Conservation (phyloP, 2,797 vertebrate genomes). For the Pseudochirops cupreus region DNA sequence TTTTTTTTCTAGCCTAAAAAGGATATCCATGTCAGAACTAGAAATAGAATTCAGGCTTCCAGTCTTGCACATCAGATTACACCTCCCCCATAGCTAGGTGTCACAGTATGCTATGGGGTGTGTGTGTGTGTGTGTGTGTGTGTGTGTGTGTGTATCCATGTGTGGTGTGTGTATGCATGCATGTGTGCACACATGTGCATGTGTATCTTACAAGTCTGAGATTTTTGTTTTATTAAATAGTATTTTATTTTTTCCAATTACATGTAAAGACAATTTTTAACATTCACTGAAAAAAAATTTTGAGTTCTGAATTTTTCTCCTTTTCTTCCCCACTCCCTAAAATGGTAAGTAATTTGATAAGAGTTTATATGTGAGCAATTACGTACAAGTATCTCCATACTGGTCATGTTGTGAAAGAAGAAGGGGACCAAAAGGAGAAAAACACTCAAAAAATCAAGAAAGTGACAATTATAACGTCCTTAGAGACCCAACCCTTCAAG, state of each 20-base stretch:
- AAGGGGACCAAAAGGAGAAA: neutral
- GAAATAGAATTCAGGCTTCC: neutral
- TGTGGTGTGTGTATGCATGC: too few relatives aligned
- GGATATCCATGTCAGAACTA: neutral
- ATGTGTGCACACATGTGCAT: too few relatives aligned
- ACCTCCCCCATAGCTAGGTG: neutral
- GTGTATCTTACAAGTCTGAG: neutral
- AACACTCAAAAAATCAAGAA: neutral
- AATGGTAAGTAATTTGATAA: neutral
- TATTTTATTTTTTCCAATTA: neutral
- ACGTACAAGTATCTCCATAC: neutral
- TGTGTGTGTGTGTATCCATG: too few relatives aligned
- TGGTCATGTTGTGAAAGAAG: neutral
- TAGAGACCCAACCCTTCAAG: neutral
- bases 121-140: too few relatives aligned
- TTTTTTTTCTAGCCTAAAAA: slow-evolving; percentile 22
- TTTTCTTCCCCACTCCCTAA: neutral
- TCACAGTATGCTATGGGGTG: neutral
- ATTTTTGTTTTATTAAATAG: neutral
- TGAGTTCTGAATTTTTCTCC: neutral
- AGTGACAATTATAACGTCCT: neutral
- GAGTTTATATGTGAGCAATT: neutral
- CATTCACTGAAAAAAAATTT: neutral
- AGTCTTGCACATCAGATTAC: neutral
- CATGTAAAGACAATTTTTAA: neutral